phyloP scores from a whole-genome alignment of 1,140 invertebrate genomes.

The Pachypeltis micranthus region DNA sequence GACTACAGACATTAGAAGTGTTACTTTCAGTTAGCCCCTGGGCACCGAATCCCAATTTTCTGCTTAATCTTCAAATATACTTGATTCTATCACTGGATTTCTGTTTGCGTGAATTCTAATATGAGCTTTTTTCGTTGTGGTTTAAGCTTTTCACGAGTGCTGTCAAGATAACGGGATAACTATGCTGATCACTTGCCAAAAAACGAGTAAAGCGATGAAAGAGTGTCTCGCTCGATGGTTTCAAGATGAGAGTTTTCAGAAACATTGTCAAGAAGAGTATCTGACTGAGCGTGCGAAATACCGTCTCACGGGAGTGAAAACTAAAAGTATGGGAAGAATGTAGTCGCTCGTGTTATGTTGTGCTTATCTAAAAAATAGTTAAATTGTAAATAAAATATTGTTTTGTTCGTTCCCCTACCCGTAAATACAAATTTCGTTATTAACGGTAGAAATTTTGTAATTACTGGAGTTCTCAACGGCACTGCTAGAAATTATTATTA shows the following conservation, averaged over 20 bases:
- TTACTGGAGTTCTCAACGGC: too few species aligned
- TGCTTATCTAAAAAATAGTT: too few species aligned
- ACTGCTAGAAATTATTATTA: too few species aligned
- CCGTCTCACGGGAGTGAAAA: constrained; percentile 56
- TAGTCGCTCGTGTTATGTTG: too few species aligned
- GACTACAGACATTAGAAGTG: background rate
- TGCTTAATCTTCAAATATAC: background rate
- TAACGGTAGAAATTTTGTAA: too few species aligned
- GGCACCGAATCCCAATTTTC: background rate
- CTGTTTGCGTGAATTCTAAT: background rate
- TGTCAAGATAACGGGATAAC: constrained; percentile 52
- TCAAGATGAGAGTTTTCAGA: constrained; percentile 56
- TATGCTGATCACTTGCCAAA: constrained; percentile 60
- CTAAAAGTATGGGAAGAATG: background rate
- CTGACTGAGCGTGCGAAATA: constrained; percentile 67
- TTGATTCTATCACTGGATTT: background rate
- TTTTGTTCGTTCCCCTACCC: too few species aligned
- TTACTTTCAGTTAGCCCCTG: background rate
- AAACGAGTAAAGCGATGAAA: constrained; percentile 53
- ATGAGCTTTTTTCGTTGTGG: constrained; percentile 16
- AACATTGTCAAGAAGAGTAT: constrained; percentile 64
- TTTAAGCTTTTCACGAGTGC: constrained; percentile 58
- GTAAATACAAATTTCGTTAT: too few species aligned
- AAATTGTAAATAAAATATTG: too few species aligned
- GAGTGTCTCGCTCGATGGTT: constrained; percentile 64